Percentiles rank a stretch among this genome's conserved stretches.
These are phyloP conservation scores for Troglohyphantes excavatus DNA, from an alignment of 2,888 invertebrate genomes.

Conservation along the genomic window DNA sequence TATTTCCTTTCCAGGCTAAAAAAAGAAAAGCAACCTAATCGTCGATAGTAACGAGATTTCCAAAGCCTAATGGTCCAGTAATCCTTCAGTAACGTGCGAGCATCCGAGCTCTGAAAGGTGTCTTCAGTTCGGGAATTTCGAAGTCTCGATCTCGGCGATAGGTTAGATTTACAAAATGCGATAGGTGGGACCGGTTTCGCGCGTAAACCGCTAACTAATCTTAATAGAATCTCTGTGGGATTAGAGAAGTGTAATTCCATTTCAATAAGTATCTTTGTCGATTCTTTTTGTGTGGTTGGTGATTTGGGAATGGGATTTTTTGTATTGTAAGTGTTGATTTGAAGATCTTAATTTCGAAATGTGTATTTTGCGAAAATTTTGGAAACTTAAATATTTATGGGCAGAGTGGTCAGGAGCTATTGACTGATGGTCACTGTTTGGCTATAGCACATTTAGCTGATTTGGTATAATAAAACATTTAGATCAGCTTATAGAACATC, in stretches of 20 bases:
- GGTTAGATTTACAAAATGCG: neutral
- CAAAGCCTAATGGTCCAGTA: slow-evolving; percentile 22
- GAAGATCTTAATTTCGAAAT: no score
- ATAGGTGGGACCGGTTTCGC: neutral
- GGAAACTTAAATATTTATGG: no score
- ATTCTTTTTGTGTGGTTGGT: neutral
- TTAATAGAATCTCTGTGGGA: neutral
- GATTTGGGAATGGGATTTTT: neutral
- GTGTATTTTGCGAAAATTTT: no score
- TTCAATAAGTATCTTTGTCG: neutral
- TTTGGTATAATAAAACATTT: no score
- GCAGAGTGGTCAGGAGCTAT: no score
- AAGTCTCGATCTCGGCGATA: neutral
- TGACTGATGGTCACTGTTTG: no score
- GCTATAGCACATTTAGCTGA: no score
- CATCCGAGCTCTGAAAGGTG: neutral
- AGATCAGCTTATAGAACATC: no score
- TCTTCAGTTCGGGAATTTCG: neutral
- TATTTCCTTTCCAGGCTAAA: neutral
- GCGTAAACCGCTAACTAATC: slow-evolving; percentile 1
- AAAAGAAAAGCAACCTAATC: slow-evolving; percentile 27
- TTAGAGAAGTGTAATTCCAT: neutral
- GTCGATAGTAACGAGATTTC: slow-evolving; percentile 28
- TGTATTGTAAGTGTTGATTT: no score
- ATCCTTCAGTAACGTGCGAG: neutral